Evolutionary conservation across 2,113 vertebrate species (phyloP).

Genomic region (Alouatta palliata): DNA sequence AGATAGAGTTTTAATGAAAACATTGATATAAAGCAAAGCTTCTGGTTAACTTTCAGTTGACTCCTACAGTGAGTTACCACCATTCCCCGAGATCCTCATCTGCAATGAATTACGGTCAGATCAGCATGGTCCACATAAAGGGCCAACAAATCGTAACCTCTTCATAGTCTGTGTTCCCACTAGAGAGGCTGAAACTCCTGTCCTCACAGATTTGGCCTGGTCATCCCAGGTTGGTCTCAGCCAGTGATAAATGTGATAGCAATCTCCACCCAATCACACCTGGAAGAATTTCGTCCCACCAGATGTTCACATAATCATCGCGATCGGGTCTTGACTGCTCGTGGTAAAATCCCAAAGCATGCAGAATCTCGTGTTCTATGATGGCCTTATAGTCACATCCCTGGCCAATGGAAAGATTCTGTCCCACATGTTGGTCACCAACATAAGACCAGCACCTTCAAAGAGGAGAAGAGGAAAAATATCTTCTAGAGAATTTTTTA

Average conservation of each 20-base stretch:
- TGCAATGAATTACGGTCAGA: neutral
- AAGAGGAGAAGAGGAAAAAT: neutral
- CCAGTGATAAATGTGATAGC: neutral
- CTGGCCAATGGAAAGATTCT: conserved; percentile 89
- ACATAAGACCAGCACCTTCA: conserved; percentile 94
- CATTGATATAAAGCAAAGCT: neutral
- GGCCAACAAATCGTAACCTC: neutral
- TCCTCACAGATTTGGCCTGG: neutral
- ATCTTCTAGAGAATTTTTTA: neutral
- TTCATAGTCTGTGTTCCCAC: neutral
- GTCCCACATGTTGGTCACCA: conserved; percentile 88
- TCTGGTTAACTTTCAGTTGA: neutral
- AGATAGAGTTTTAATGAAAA: neutral
- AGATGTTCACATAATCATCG: conserved; percentile 94
- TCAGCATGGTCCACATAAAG: neutral
- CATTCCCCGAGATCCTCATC: neutral
- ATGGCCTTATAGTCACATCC: conserved; percentile 92
- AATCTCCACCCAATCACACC: conserved; percentile 77
- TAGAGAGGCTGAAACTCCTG: neutral
- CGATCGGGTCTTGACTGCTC: conserved; percentile 93
- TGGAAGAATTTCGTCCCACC: conserved; percentile 89
- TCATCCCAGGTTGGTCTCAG: neutral
- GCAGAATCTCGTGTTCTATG: conserved; percentile 93
- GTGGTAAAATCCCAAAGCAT: conserved; percentile 94
- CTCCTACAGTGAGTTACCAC: neutral